Evolutionary conservation across 2,888 invertebrate genomes (phyloP).

Genomic region (Frankliniella fusca): DNA sequence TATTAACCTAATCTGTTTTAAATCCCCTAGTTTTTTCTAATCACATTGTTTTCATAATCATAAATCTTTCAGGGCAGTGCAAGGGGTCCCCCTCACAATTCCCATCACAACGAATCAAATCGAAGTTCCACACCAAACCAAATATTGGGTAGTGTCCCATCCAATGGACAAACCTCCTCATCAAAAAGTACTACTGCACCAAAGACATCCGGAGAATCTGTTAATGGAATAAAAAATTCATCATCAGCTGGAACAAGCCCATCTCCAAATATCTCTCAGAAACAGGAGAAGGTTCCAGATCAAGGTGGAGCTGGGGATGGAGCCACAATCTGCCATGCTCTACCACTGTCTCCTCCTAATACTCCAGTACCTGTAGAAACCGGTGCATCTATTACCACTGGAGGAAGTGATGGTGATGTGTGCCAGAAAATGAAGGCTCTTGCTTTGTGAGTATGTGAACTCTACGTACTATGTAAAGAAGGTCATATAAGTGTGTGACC

Average conservation of each 20-base stretch:
- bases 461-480: background rate
- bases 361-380: background rate
- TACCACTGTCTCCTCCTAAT: background rate
- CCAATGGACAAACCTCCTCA: background rate
- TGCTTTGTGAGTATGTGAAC: conserved; percentile 4
- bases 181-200: background rate
- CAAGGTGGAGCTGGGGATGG: background rate
- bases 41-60: background rate
- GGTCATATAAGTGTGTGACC: background rate
- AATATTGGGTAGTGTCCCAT: background rate
- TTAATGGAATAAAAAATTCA: background rate
- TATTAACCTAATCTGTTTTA: background rate
- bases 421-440: conserved; percentile 20
- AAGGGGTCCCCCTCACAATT: background rate
- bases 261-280: background rate
- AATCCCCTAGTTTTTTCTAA: background rate
- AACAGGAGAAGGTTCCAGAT: background rate
- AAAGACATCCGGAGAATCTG: background rate
- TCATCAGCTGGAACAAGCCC: background rate
- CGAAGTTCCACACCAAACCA: background rate
- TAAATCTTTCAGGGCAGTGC: background rate
- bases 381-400: background rate
- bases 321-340: background rate
- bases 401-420: background rate
- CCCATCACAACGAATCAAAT: background rate